Base-by-base conservation (phyloP, 2,888 invertebrate genomes). In the Fissipunctia ypsillon region DNA sequence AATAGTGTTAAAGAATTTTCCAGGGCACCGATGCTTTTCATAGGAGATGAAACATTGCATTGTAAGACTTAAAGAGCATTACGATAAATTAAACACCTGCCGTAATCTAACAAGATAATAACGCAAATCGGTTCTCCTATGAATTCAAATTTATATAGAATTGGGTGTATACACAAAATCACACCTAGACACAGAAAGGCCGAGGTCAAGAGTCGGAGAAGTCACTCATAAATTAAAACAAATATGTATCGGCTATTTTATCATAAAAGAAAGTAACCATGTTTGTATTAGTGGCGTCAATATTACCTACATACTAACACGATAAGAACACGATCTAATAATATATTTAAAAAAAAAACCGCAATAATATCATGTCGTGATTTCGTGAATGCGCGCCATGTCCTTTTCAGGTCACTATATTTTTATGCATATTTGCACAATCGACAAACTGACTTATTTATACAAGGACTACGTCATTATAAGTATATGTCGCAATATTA, bases 321-420 rank as follows among this genome's bases (percentile, higher is more conserved):
- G 19, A 10, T 56, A 4, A 4, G 31, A 57, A 59, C n/a, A n/a
- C 41, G 22, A 45, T 28, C 2, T 25, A 63, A 7, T 28, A 43
- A 43, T 4, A 35, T 6, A 12, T 41, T 25, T 0, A 12, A 22
- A 45, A 22, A 31, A 63, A 12, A 41, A 16, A 16, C 4, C 22
- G 1, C 22, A 57, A 5, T 57, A 50, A 22, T 57, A 14, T 43
- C 43, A 45, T 45, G 2, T 19, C 12, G 19, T 9, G 10, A 38
- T 25, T 31, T 5, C 3, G 9, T 48, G 25, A 61, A 43, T 41
- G 38, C 76, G 68, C 59, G 38, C 60, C 45, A 61, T 73, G 60
- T 73, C 61, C 61, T 69, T 77, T 22, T 45, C 45, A 54, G 14
- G 38, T 48, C n/a, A 45, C n/a, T 6, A n/a, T n/a, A 19, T 0